Evolutionary conservation across 2,797 vertebrate species (phyloP), one percentile per base, ranked within the genome.

Genomic region (Hydrophis major): DNA sequence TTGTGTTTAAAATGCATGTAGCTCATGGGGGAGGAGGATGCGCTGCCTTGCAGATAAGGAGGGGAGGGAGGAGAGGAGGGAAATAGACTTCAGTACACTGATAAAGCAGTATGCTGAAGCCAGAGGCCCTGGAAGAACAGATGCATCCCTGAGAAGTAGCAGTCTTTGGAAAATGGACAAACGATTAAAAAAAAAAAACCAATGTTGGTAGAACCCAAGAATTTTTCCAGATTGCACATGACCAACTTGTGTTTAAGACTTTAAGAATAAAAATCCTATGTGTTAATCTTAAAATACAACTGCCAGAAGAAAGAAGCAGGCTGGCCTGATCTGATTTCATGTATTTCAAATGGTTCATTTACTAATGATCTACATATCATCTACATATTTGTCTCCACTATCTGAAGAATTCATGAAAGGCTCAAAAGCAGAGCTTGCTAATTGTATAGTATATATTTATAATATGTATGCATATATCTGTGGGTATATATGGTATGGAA

Each of bases 1-100:
- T 96, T 97, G 96, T 96, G 95, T 94, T 97, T 97, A 97, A 96
- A 93, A 89, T 6, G 47, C 27, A 0, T 89, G 94, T 4, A 32
- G 95, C 90, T 92, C 53, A 91, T 14, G 60, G 95, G 92, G 93
- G 92, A 94, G 93, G 92, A 94, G 89, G 89, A 90, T 86, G 50
- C 63, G 89, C 88, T 86, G 86, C 61, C 32, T 93, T 93, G 60
- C 87, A 83, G 57, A n/a, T 90, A 90, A 87, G 25, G 28, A 27
- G 28, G 61, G 88, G 89, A 32, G 53, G 53, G 50, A n/a, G 56
- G 4, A 50, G 25, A 47, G 25, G 32, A 53, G 60, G 13, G 7
- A 7, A 94, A 89, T 5, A 47, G 47, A 47, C 74, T 37, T 59
- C 66, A 2, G 88, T 1, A 20, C 87, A 87, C 4, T 61, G 56